Conservation (phyloP, 2,113 vertebrate genomes). For the Podarcis raffonei region DNA sequence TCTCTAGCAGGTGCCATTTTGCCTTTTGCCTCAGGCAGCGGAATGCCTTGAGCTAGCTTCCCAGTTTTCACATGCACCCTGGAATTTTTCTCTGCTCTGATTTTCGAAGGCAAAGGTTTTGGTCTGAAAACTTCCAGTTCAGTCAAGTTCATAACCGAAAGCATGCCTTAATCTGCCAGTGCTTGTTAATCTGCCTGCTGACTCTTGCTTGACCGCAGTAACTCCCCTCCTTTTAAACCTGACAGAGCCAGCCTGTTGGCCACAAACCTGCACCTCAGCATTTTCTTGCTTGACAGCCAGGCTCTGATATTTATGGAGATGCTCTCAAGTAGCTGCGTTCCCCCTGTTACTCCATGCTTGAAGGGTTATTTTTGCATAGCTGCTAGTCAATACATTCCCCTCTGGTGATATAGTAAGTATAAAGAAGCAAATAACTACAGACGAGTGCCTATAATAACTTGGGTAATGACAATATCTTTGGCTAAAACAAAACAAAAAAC, state of each 20-base stretch:
- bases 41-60: no score
- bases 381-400: constrained; percentile 17
- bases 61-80: no score
- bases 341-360: not conserved
- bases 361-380: constrained; percentile 22
- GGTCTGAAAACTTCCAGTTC: not conserved
- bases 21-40: no score
- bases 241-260: not conserved
- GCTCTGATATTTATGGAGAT: constrained; percentile 27
- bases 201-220: not conserved
- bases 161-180: not conserved
- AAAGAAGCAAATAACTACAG: constrained; percentile 31
- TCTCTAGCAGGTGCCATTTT: no score
- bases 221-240: not conserved
- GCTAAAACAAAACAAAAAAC: not conserved
- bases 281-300: not conserved
- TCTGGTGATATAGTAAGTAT: constrained; percentile 19
- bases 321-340: not conserved
- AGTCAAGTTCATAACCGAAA: not conserved
- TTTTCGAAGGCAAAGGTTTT: no score
- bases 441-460: constrained; percentile 23
- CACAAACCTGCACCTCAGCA: not conserved
- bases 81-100: not conserved
- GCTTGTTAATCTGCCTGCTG: not conserved
- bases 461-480: constrained; percentile 5